Conservation (phyloP, 2,888 invertebrate genomes). For the Mellilla xanthometata region DNA sequence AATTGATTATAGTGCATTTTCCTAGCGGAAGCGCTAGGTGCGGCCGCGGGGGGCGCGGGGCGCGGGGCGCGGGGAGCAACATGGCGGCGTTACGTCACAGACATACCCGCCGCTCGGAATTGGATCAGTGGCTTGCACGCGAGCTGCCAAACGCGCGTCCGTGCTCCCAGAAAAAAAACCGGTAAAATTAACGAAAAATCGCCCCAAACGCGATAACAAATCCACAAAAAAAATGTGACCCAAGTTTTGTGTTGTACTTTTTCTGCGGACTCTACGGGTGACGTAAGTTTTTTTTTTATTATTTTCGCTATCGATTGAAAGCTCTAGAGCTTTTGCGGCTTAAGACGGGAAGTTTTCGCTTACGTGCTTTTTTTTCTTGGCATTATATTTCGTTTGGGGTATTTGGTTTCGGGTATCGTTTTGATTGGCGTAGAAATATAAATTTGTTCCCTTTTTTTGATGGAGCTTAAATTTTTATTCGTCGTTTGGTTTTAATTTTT, state of each 20-base stretch:
- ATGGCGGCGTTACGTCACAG: constrained; percentile 79
- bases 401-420: constrained; percentile 34
- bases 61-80: constrained; percentile 50
- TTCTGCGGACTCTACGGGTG: constrained; percentile 38
- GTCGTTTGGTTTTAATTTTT: constrained; percentile 3
- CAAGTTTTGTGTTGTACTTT: constrained; percentile 37
- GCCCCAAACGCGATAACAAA: constrained; percentile 20
- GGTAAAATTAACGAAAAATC: constrained; percentile 28
- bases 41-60: constrained; percentile 45
- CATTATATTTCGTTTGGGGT: constrained; percentile 41
- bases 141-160: constrained; percentile 44
- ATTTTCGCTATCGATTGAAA: constrained; percentile 46
- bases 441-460: constrained; percentile 28
- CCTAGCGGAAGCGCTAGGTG: constrained; percentile 38
- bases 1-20: constrained; percentile 63
- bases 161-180: constrained; percentile 29
- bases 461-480: constrained; percentile 8
- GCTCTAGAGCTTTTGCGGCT: constrained; percentile 51
- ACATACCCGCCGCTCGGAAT: constrained; percentile 72
- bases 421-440: constrained; percentile 26
- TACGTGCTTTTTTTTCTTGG: constrained; percentile 37
- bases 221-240: constrained; percentile 13
- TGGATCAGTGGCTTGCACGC: constrained; percentile 73
- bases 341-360: constrained; percentile 44
- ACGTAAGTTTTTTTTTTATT: constrained; percentile 52